Evolutionary conservation across 2,797 vertebrate species (phyloP), one percentile per base, ranked within the genome.

Genomic region (Coilia nasus): DNA sequence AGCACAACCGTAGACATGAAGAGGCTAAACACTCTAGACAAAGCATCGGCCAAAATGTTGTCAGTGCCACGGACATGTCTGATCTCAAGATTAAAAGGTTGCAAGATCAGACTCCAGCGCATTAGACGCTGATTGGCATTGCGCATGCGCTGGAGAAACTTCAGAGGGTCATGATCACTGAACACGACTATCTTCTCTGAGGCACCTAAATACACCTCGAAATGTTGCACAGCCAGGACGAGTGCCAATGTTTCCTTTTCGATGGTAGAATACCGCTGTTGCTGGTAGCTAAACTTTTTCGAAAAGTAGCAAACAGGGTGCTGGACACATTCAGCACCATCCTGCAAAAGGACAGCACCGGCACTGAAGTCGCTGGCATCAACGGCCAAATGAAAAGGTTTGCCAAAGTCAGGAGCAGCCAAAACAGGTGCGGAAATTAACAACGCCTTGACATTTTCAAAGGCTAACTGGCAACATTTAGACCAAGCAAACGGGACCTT

Each of bases 101-200:
- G 71, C 17, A 78, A 28, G 35, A 78, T 25, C 71, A 25, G 25
- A 78, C 71, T 78, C 71, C 71, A 78, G 7, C 23, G 71, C 25
- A 78, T 78, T 23, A 78, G 71, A 1, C 71, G 71, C 71, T 78
- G 25, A 17, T 78, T 78, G 12, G 71, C 25, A 9, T 78, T 78
- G n/a, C 71, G n/a, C 71, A 78, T 78, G 71, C 71, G 71, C 7
- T 23, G 14, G 5, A 78, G 71, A 31, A 78, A 78, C 71, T 78
- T 78, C 6, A 78, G 23, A 28, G 71, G 71, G 71, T 78, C 71
- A 78, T 78, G 71, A 78, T 31, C 71, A 41, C 35, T 41, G 35
- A 41, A 41, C 5, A 41, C 35, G 35, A 41, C 35, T 2, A 41
- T 41, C 5, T 35, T 78, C 10, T 78, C 71, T 31, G 25, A 78